A percentile compares a stretch with the other conserved stretches of the same genome.
Evolutionary conservation across 2,113 vertebrate species (phyloP).

Genomic region (Sapajus apella): DNA sequence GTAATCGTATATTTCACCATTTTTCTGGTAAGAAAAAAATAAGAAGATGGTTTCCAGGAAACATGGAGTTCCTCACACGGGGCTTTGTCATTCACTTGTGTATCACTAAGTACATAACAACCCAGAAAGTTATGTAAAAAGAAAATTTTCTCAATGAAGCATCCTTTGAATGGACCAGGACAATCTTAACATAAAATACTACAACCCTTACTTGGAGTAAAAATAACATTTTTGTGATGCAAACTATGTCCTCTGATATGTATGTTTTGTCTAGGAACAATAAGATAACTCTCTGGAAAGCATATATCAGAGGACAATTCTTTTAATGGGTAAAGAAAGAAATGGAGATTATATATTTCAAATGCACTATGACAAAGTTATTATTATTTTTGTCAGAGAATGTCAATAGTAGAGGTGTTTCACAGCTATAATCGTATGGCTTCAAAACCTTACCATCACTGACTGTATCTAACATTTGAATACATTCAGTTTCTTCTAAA

Average conservation of each 20-base stretch:
- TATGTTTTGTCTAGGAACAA: conserved; percentile 51
- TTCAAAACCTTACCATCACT: conserved; percentile 17
- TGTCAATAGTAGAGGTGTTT: conserved; percentile 56
- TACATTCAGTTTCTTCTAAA: conserved; percentile 37
- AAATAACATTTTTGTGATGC: conserved; percentile 45
- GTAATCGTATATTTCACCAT: background rate
- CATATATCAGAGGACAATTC: background rate
- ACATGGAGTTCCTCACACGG: background rate
- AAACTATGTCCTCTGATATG: background rate
- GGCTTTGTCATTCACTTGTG: background rate
- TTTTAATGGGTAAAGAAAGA: background rate
- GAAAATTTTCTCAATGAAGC: background rate
- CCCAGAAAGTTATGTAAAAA: conserved; percentile 35
- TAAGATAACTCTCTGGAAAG: conserved; percentile 54
- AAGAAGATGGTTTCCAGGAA: background rate
- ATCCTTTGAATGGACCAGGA: background rate
- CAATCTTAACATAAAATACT: conserved; percentile 36
- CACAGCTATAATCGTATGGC: background rate
- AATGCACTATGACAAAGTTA: conserved; percentile 34
- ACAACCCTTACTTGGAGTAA: background rate
- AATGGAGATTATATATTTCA: conserved; percentile 34
- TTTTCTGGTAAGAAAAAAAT: background rate
- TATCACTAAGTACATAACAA: conserved; percentile 19
- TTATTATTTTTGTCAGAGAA: conserved; percentile 51
- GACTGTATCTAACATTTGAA: conserved; percentile 32